Evolutionary conservation across 2,113 vertebrate genomes (phyloP).

Genomic region (Nycticryphes semicollaris): DNA sequence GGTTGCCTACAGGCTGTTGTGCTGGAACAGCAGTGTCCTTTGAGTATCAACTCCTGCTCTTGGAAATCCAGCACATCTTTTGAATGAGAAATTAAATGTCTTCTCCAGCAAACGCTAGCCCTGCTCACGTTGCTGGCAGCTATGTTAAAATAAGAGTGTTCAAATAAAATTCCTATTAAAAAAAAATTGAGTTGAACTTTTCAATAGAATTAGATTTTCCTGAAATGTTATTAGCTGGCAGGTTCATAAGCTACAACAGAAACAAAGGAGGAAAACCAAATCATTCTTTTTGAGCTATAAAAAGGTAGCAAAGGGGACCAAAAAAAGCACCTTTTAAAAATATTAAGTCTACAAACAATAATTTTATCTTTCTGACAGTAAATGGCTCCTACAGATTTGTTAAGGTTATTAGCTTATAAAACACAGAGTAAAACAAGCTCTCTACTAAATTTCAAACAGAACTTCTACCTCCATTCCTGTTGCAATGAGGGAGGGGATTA

Average conservation of each 20-base stretch:
- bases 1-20: neutral
- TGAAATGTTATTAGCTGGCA: conserved; percentile 41
- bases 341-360: neutral
- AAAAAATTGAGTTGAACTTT: conserved; percentile 43
- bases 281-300: neutral
- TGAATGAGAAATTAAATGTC: conserved; percentile 27
- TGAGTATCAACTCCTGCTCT: neutral
- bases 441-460: neutral
- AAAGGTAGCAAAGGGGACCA: neutral
- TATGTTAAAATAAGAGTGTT: neutral
- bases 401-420: neutral
- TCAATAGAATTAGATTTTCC: conserved; percentile 38
- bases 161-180: conserved; percentile 35
- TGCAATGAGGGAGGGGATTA: no score
- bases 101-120: neutral
- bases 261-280: conserved; percentile 17
- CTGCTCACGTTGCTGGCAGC: neutral
- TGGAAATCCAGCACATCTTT: conserved; percentile 19
- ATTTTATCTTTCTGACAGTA: conserved; percentile 11
- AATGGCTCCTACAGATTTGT: conserved; percentile 3
- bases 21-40: conserved; percentile 8
- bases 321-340: neutral
- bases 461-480: neutral
- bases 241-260: conserved; percentile 50
- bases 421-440: neutral